Evolutionary conservation across 1,140 invertebrate genomes (phyloP), one percentile per base, ranked within the genome.

Genomic region (Zaprionus camerounensis): DNA sequence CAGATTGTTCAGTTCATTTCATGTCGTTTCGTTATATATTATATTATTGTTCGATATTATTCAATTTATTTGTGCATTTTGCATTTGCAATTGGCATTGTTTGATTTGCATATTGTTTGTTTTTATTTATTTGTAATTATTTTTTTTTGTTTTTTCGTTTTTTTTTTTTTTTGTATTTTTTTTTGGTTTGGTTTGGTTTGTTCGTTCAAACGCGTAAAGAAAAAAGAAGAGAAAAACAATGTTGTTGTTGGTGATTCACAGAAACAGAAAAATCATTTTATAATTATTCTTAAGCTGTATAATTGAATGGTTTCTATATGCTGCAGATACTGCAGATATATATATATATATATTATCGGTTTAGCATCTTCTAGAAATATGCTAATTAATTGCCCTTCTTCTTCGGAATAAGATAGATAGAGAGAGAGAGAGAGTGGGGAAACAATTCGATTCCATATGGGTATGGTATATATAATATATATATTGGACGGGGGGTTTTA

Each of bases 181-280:
- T 68, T 68, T 68, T 55, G 55, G 38, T 75, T 59, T 77, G 20
- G 26, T 77, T 64, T 71, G 49, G 44, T 87, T 82, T 62, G 69
- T 80, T 81, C 84, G 78, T 78, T 82, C 78, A 82, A 85, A 87
- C 91, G 88, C 91, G 84, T 83, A 91, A 90, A 87, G 85, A 91
- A 91, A 91, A 90, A 92, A 92, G 77, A 92, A 92, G 91, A 92
- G 82, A 92, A 92, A 92, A 92, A 92, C 91, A 91, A 91, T 92
- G 83, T 91, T 92, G 87, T 92, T 92, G 91, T 91, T 91, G 91
- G 80, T 90, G 82, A 92, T 91, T 91, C 87, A 91, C 86, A 91
- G 86, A 91, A 91, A 91, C 86, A 91, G 84, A 87, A 91, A 90
- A 90, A 85, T 90, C 78, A 90, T 90, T 85, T 78, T 88, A 90